A percentile compares a stretch with the other conserved stretches of the same genome.
Conservation (phyloP, 2,797 vertebrate species). For the Melanotaenia boesemani region DNA sequence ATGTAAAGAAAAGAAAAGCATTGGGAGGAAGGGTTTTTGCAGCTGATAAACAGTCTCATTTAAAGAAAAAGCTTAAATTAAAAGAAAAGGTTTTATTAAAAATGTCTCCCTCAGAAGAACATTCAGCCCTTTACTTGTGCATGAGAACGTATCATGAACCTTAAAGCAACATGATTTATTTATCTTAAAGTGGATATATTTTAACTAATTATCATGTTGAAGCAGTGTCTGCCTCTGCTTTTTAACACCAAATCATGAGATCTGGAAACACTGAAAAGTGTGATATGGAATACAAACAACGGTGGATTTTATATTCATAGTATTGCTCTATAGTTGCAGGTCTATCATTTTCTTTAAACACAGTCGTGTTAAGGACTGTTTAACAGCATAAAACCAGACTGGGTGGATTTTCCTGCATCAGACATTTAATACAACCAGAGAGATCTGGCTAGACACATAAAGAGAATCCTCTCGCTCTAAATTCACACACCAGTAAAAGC, state of each 20-base stretch:
- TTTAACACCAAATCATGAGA: neutral
- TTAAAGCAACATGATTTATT: slow-evolving; percentile 39
- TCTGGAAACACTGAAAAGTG: neutral
- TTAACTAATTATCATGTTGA: slow-evolving; percentile 45
- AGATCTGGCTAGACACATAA: neutral
- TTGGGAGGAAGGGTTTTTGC: neutral
- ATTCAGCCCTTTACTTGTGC: slow-evolving; percentile 17
- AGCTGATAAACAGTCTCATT: slow-evolving; percentile 23
- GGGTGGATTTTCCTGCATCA: neutral
- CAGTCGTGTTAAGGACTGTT: neutral
- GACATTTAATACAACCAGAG: neutral
- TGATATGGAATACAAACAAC: neutral
- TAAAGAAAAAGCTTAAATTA: slow-evolving; percentile 19
- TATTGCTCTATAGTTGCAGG: neutral
- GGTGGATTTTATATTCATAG: neutral
- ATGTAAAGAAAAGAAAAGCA: neutral
- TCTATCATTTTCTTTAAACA: no score
- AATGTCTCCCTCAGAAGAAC: slow-evolving; percentile 36
- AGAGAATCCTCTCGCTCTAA: neutral
- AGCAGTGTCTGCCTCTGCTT: slow-evolving; percentile 13
- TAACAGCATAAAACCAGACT: neutral
- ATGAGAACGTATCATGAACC: slow-evolving; percentile 21
- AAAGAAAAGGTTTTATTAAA: slow-evolving; percentile 34
- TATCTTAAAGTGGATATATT: slow-evolving; percentile 48
- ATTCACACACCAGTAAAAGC: neutral